These are phyloP conservation scores for Thamnophis elegans DNA, from an alignment of 2,797 vertebrate species.

Conservation along the genomic window DNA sequence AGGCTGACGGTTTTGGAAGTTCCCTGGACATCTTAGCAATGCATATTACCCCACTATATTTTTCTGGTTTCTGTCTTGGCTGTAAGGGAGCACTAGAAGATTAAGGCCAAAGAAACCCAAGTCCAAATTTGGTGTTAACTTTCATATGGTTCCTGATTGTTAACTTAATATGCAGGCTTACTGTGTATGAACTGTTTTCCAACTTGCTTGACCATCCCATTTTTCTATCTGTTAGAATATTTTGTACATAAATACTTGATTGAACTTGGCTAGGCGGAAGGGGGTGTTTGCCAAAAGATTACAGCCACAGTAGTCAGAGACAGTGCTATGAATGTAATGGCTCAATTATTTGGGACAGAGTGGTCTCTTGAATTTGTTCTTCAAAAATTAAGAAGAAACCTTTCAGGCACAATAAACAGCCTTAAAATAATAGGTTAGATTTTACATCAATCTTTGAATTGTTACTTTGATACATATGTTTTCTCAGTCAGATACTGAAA, in stretches of 20 bases:
- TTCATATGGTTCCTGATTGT: accelerated
- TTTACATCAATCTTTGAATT: no score
- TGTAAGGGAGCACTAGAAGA: not conserved
- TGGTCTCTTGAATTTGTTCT: not conserved
- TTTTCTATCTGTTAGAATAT: not conserved
- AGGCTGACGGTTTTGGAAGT: not conserved
- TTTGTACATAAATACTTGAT: not conserved
- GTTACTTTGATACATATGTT: no score
- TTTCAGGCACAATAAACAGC: not conserved
- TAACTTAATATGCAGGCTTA: not conserved
- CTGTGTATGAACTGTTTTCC: not conserved
- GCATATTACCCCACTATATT: not conserved
- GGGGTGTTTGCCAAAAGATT: accelerated
- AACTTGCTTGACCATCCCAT: not conserved
- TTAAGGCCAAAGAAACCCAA: not conserved
- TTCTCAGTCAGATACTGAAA: no score
- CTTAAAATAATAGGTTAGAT: not conserved
- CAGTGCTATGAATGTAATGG: not conserved
- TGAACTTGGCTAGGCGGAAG: accelerated
- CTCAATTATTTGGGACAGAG: not conserved
- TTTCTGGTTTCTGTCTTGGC: not conserved
- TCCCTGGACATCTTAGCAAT: not conserved
- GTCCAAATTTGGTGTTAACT: not conserved
- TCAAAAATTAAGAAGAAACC: constrained; percentile 1
- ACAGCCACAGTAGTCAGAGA: accelerated